phyloP scores from a whole-genome alignment of 1,140 invertebrate species.

The Copidosoma floridanum region DNA sequence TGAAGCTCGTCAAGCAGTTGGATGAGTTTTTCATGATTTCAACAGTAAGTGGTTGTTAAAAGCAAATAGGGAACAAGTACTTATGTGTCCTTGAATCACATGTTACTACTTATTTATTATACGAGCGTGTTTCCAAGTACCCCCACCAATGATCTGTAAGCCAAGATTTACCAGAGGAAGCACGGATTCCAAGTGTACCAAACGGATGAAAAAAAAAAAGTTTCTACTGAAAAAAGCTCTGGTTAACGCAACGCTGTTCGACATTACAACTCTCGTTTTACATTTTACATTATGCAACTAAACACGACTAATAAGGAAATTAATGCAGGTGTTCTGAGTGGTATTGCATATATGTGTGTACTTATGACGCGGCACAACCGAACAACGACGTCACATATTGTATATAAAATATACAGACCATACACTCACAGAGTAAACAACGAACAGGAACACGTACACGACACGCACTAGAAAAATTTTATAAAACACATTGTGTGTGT shows the following conservation, averaged over 20 bases:
- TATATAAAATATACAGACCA: constrained; percentile 24
- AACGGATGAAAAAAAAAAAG: background rate
- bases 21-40: too few species aligned
- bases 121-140: too few species aligned
- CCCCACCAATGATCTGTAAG: too few species aligned
- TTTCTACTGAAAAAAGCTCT: too few species aligned
- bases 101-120: too few species aligned
- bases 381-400: constrained; percentile 9
- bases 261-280: constrained; percentile 24
- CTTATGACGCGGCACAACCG: constrained; percentile 10
- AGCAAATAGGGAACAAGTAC: too few species aligned
- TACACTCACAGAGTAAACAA: constrained; percentile 6
- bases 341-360: constrained; percentile 21
- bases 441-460: constrained; percentile 7
- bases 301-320: constrained; percentile 23
- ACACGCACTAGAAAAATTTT: background rate
- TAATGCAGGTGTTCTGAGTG: constrained; percentile 25
- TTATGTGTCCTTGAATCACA: too few species aligned
- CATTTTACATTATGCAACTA: constrained; percentile 23
- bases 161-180: too few species aligned
- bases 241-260: constrained; percentile 14
- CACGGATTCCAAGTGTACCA: background rate
- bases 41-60: too few species aligned
- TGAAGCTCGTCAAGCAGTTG: too few species aligned
- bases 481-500: background rate